Evolutionary conservation across 1,140 invertebrate genomes (phyloP), one percentile per base, ranked within the genome.

Genomic region (Drosophila orosa): DNA sequence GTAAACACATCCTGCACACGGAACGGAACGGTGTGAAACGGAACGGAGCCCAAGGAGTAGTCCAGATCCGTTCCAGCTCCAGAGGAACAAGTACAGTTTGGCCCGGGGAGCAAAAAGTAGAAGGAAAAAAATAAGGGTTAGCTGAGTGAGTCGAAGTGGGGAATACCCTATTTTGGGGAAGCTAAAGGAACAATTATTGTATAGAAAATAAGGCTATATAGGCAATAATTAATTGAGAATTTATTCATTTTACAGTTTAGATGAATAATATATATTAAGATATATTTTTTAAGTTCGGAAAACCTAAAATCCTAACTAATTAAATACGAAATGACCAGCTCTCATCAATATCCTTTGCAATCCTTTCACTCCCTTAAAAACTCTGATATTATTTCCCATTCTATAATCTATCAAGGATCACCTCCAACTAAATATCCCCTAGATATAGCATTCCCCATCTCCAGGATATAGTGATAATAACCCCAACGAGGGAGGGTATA

Each of bases 1-100:
- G 84, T 86, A 84, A 89, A 89, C 84, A 89, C 69, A 89, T 89
- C 84, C 84, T 89, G 84, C 84, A 89, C 84, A 89, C 84, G 85
- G 68, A 86, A 85, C 57, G 77, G 78, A 63, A 45, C 22, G 27
- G 45, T 5, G 22, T 33, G 67, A 27, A 57, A 33, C 39, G 35
- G 42, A 47, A 31, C 52, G 56, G 66, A 48, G 35, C 27, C 13
- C 19, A 55, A 68, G 65, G 27, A 68, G 45, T 69, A 22, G 63
- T 54, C 59, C 74, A 78, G 74, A 57, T 57, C 74, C 58, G 80
- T 62, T 73, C 62, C 72, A 74, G 63, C 72, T 61, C 80, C 55
- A 35, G 44, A 35, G 44, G 48, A 80, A 54, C 54, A 79, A 55
- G 47, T 54, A 72, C 52, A 67, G 44, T 78, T 66, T 66, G 45